Evolutionary conservation across 1,140 invertebrate species (phyloP), one percentile per base, ranked within the genome.

Genomic region (Mya arenaria): DNA sequence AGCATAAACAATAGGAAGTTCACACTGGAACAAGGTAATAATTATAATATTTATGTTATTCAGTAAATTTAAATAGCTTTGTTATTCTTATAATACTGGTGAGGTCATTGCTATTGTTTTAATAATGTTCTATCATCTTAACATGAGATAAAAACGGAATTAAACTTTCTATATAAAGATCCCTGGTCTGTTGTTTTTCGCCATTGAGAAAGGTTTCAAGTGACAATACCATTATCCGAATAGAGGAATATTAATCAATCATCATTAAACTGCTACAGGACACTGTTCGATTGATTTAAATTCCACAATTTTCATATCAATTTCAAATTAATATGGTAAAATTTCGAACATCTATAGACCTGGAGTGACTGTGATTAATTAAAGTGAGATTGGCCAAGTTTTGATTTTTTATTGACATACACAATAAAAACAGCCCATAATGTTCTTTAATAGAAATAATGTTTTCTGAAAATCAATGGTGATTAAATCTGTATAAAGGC

Each of bases 251-350:
- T 62, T 17, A 71, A 80, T 80, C 77, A 69, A 80, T 80, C 77
- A 80, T 71, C 77, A 80, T 80, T 80, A 71, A 58, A 66, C 4
- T 39, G 66, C 48, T 80, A 58, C 37, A 41, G 39, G 71, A 80
- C 66, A 69, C 55, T 58, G 71, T n/a, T 36, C 65, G 52, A 69
- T 68, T 80, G 41, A 68, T 68, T 80, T 69, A 66, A 62, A 80
- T 68, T 80, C 65, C 63, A 78, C 77, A 80, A 80, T 80, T 80
- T 80, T 80, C 77, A 80, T 80, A 80, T 80, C 77, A 80, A 69
- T 80, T 80, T 80, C 77, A 80, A 80, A 80, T 80, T 80, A 80
- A 65, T 68, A 80, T 23, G 39, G 77, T 80, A 80, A 80, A 80
- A 78, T 55, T 71, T 75, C 37, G 55, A 65, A 48, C 25, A 75